These are phyloP conservation scores for Corythoichthys haematopterus DNA, from an alignment of 2,113 vertebrate genomes.

Conservation along the genomic window DNA sequence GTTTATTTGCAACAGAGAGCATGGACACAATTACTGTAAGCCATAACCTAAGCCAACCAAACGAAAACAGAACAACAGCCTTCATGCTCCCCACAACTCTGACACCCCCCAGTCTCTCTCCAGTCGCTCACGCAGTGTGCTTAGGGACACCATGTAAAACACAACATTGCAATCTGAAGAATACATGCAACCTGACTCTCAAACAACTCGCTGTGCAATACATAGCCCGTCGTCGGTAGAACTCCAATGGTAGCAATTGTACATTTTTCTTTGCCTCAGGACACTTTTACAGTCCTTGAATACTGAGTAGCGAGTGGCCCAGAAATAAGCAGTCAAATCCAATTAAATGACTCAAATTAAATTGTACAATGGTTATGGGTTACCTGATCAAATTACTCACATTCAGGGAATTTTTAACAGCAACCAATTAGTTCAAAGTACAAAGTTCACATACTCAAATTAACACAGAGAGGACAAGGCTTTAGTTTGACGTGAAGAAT, in stretches of 20 bases:
- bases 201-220: too few relatives aligned
- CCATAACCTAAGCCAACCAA: too few relatives aligned
- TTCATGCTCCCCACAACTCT: too few relatives aligned
- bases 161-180: too few relatives aligned
- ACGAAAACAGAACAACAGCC: too few relatives aligned
- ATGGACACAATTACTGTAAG: too few relatives aligned
- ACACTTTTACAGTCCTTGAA: slow-evolving; percentile 63
- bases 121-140: too few relatives aligned
- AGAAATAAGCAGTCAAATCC: slow-evolving; percentile 74
- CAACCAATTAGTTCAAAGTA: slow-evolving; percentile 76
- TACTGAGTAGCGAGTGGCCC: slow-evolving; percentile 68
- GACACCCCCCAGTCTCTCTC: too few relatives aligned
- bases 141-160: too few relatives aligned
- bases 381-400: slow-evolving; percentile 75
- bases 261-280: slow-evolving; percentile 57
- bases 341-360: slow-evolving; percentile 73
- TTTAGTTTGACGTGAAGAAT: slow-evolving; percentile 70
- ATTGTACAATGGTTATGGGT: slow-evolving; percentile 74
- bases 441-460: slow-evolving; percentile 73
- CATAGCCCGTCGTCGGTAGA: neutral
- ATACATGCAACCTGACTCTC: too few relatives aligned
- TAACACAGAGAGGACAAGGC: slow-evolving; percentile 66
- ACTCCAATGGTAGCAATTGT: slow-evolving; percentile 28
- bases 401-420: slow-evolving; percentile 69
- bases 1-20: too few relatives aligned